phyloP scores from a whole-genome alignment of 2,888 invertebrate species.

The Heterodera filipjevi region DNA sequence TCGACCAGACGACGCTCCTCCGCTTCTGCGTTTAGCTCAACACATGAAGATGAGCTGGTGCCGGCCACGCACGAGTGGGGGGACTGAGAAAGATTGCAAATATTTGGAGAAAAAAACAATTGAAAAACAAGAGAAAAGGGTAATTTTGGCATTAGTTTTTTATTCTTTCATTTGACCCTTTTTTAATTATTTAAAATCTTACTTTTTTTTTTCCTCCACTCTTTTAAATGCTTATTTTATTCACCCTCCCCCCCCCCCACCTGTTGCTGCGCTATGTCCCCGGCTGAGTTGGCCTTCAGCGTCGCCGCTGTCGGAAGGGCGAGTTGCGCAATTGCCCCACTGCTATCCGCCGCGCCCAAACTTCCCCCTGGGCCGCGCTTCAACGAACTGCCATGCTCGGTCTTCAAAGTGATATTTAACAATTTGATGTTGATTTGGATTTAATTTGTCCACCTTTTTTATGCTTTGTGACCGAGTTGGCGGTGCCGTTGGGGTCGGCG shows the following conservation, averaged over 20 bases:
- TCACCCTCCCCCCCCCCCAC: no score
- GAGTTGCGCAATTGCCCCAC: conserved; percentile 18
- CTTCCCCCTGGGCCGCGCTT: conserved; percentile 26
- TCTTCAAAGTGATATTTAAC: neutral
- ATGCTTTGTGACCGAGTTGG: conserved; percentile 40
- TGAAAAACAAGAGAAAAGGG: no score
- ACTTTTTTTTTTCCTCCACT: no score
- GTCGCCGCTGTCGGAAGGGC: conserved; percentile 11
- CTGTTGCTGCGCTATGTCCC: neutral
- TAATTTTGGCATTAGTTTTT: no score
- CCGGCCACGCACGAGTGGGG: neutral
- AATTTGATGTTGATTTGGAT: neutral
- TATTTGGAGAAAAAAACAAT: no score
- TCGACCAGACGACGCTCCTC: conserved; percentile 47
- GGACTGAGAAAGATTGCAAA: neutral
- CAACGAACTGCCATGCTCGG: conserved; percentile 20
- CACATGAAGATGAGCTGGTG: conserved; percentile 33
- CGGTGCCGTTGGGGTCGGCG: conserved; percentile 3
- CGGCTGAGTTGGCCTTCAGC: conserved; percentile 21
- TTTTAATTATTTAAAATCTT: no score
- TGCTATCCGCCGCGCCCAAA: conserved; percentile 31
- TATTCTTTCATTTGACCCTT: no score
- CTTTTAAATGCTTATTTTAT: no score
- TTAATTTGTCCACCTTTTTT: conserved; percentile 7
- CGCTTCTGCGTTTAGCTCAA: conserved; percentile 38